These are phyloP conservation scores for Thera britannica DNA, from an alignment of 2,888 invertebrate genomes.

Conservation along the genomic window DNA sequence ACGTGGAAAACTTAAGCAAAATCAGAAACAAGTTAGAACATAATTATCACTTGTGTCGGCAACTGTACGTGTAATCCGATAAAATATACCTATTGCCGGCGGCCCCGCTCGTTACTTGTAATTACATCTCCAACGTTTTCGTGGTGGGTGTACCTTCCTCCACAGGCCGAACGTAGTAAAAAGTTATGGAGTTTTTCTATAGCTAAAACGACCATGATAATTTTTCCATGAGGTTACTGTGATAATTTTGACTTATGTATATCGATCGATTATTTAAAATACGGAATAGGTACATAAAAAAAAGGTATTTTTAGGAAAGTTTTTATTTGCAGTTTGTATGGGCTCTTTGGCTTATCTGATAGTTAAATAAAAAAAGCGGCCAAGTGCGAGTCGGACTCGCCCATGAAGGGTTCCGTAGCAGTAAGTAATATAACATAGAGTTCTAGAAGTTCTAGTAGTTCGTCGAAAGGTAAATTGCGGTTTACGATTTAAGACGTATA, in stretches of 20 bases:
- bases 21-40: not conserved
- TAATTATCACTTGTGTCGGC: slow-evolving; percentile 22
- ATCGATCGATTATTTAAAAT: not conserved
- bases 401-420: too few species aligned
- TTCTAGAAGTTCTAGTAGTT: too few species aligned
- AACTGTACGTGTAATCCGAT: slow-evolving; percentile 69
- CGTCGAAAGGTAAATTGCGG: too few species aligned
- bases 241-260: not conserved
- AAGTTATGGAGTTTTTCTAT: slow-evolving; percentile 37
- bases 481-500: too few species aligned
- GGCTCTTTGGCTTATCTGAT: too few species aligned
- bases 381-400: too few species aligned
- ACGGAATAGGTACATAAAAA: too few species aligned
- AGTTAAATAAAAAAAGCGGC: too few species aligned
- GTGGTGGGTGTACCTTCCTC: slow-evolving; percentile 46
- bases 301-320: too few species aligned
- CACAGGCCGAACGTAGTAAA: slow-evolving; percentile 38
- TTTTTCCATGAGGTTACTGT: not conserved
- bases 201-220: not conserved
- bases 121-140: slow-evolving; percentile 61
- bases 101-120: slow-evolving; percentile 68
- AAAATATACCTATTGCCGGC: slow-evolving; percentile 72
- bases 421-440: too few species aligned
- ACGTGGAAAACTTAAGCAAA: too few species aligned
- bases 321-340: too few species aligned